A percentile compares a stretch with the other conserved stretches of the same genome.
phyloP scores from a whole-genome alignment of 2,797 vertebrate genomes.

The Tachyglossus aculeatus region DNA sequence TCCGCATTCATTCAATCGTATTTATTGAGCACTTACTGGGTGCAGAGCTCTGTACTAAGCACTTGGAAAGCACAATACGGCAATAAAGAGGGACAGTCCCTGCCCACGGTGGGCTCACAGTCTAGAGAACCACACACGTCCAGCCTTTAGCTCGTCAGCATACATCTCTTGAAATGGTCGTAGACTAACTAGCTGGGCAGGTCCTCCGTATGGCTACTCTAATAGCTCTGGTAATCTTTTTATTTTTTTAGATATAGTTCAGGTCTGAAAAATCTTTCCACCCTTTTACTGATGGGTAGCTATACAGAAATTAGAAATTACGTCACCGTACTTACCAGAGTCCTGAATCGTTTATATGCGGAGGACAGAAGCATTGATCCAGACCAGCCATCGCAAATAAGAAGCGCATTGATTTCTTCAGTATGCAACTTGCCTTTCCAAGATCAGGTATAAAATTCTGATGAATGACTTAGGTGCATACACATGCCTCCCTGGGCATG shows the following conservation, averaged over 20 bases:
- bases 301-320: slow-evolving; percentile 74
- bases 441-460: slow-evolving; percentile 69
- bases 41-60: no score
- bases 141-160: no score
- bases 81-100: no score
- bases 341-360: slow-evolving; percentile 75
- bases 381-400: slow-evolving; percentile 60
- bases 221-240: no score
- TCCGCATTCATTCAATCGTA: no score
- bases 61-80: no score
- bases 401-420: slow-evolving; percentile 70
- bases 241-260: slow-evolving; percentile 70
- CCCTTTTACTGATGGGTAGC: slow-evolving; percentile 72
- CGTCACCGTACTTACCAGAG: slow-evolving; percentile 66
- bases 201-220: no score
- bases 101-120: no score
- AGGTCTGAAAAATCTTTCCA: slow-evolving; percentile 75
- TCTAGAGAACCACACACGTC: background rate
- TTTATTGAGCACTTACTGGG: no score
- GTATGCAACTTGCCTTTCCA: slow-evolving; percentile 62
- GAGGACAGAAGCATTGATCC: slow-evolving; percentile 46
- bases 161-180: background rate
- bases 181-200: background rate
- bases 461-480: fast-evolving
- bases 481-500: no score